Conservation (phyloP, 2,888 invertebrate species). For the Tholera decimalis region DNA sequence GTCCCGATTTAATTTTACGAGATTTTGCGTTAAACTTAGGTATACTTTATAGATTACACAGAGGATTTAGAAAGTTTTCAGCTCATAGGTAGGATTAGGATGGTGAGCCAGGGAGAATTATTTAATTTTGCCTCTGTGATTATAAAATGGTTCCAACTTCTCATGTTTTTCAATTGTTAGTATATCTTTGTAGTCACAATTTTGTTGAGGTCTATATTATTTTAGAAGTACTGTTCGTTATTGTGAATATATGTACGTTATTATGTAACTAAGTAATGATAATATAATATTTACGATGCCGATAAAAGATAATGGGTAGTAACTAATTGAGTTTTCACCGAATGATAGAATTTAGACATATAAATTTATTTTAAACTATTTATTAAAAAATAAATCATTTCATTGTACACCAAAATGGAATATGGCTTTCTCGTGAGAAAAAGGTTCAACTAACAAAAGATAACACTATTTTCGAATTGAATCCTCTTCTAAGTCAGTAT, state of each 20-base stretch:
- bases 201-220: neutral
- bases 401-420: neutral
- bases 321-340: neutral
- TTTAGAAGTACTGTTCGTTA: neutral
- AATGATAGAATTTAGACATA: neutral
- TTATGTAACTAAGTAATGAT: neutral
- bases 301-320: neutral
- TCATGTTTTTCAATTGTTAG: too few species aligned
- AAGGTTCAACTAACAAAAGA: conserved; percentile 27
- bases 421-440: neutral
- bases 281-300: neutral
- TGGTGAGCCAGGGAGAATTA: conserved; percentile 12
- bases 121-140: conserved; percentile 14
- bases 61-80: conserved; percentile 50
- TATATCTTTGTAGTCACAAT: accelerated
- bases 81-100: conserved; percentile 44
- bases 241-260: neutral
- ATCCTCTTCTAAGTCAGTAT: conserved; percentile 40
- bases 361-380: too few species aligned
- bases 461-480: conserved; percentile 31
- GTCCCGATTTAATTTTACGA: conserved; percentile 58
- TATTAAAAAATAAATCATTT: neutral
- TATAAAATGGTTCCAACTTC: too few species aligned
- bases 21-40: conserved; percentile 44
- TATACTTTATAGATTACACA: conserved; percentile 50